Percentiles rank a stretch among this genome's conserved stretches.
Evolutionary conservation across 2,113 vertebrate species (phyloP).

Genomic region (Taurulus bubalis): DNA sequence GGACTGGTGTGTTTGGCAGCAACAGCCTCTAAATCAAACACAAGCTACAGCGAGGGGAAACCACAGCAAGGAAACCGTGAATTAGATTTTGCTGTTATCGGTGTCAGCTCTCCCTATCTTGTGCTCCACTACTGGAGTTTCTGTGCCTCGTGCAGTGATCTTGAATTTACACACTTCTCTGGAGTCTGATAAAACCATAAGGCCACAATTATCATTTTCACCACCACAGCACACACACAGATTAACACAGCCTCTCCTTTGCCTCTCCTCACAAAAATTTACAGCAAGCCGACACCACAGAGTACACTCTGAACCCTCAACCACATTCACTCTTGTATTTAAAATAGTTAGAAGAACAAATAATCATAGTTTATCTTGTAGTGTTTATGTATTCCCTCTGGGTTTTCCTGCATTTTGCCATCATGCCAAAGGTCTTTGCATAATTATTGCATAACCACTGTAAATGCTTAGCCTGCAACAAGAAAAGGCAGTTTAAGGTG

Average conservation of each 20-base stretch:
- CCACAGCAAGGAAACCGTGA: constrained; percentile 67
- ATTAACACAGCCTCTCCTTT: constrained; percentile 38
- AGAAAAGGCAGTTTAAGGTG: background rate
- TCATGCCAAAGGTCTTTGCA: background rate
- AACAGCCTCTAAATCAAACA: constrained; percentile 71
- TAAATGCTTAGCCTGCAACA: background rate
- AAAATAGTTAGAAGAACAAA: constrained; percentile 18
- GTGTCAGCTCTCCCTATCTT: constrained; percentile 37
- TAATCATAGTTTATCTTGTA: constrained; percentile 11
- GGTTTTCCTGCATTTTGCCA: background rate
- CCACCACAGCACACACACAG: constrained; percentile 31
- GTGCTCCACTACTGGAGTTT: constrained; percentile 36
- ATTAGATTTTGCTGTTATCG: constrained; percentile 67
- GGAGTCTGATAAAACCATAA: constrained; percentile 35
- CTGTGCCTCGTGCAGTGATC: constrained; percentile 11
- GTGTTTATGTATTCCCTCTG: background rate
- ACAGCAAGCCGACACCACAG: constrained; percentile 19
- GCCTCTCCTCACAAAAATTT: constrained; percentile 17
- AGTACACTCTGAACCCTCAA: constrained; percentile 16
- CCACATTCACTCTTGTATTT: constrained; percentile 12
- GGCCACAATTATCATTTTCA: constrained; percentile 39
- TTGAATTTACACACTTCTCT: constrained; percentile 40
- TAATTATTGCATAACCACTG: background rate
- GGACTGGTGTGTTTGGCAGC: constrained; percentile 59
- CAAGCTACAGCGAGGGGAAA: constrained; percentile 51